Evolutionary conservation across 1,140 invertebrate genomes (phyloP).

Genomic region (Pseudomyrmex flavicornis): DNA sequence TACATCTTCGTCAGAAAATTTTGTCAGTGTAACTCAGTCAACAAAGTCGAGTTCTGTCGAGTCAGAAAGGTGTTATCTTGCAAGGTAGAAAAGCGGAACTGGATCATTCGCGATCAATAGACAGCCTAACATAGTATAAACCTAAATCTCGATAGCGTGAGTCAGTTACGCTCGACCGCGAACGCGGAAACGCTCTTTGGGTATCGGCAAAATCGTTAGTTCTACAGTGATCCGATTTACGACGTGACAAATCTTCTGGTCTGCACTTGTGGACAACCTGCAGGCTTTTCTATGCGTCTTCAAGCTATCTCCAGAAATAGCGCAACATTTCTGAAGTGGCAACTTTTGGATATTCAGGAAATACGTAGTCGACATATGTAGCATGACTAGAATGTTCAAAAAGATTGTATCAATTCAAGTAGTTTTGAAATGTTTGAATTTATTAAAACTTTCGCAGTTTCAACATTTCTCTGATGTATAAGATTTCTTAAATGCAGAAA

Average conservation of each 20-base stretch:
- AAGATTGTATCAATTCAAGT: no score
- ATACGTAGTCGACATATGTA: no score
- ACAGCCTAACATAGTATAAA: conserved; percentile 53
- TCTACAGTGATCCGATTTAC: conserved; percentile 72
- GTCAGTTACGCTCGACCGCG: conserved; percentile 66
- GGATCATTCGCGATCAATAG: conserved; percentile 49
- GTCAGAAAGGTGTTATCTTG: conserved; percentile 15
- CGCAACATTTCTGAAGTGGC: conserved; percentile 23
- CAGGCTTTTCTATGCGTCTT: conserved; percentile 54
- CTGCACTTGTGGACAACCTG: conserved; percentile 54
- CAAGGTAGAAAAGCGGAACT: conserved; percentile 11
- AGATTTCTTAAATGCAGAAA: not conserved
- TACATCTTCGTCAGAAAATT: no score
- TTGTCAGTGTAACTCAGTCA: no score
- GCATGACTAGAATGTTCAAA: no score
- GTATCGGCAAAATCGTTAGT: conserved; percentile 74
- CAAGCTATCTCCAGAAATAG: conserved; percentile 23
- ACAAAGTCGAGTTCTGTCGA: conserved; percentile 11
- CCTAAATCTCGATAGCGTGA: conserved; percentile 68
- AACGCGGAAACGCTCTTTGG: conserved; percentile 72
- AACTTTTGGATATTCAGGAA: conserved; percentile 22
- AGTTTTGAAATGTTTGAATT: conserved; percentile 35
- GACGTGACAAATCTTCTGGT: conserved; percentile 69
- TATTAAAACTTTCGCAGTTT: conserved; percentile 39
- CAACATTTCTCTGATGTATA: not conserved